A percentile compares a stretch with the other conserved stretches of the same genome.
phyloP scores from a whole-genome alignment of 2,888 invertebrate genomes.

The Achlya flavicornis region DNA sequence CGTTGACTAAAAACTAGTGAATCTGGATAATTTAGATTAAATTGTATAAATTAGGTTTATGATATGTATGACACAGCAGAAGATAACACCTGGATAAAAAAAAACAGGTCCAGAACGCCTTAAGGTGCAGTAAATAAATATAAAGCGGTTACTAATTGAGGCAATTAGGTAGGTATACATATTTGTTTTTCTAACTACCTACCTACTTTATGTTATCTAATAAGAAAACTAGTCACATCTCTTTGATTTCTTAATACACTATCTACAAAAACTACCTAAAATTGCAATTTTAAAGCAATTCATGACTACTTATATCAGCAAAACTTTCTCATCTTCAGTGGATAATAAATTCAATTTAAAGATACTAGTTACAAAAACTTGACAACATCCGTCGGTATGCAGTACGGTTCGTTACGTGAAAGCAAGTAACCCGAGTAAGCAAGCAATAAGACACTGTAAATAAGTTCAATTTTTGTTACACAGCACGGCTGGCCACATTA shows the following conservation, averaged over 20 bases:
- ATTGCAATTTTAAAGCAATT: background rate
- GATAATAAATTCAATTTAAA: background rate
- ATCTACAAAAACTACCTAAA: conserved; percentile 2
- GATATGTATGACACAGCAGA: background rate
- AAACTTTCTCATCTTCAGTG: background rate
- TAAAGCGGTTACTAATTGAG: background rate
- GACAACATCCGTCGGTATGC: conserved; percentile 14
- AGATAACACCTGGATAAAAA: no score
- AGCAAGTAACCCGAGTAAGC: conserved; percentile 37
- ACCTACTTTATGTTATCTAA: background rate
- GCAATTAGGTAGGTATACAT: background rate
- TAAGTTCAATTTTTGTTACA: conserved; percentile 61
- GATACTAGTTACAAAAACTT: background rate
- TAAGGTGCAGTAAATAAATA: background rate
- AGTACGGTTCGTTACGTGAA: conserved; percentile 45
- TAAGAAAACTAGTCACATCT: background rate
- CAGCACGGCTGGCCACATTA: conserved; percentile 38
- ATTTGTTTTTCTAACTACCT: background rate
- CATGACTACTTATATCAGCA: background rate
- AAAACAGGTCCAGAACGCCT: background rate
- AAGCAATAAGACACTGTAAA: conserved; percentile 52
- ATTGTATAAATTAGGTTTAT: background rate
- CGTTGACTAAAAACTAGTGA: no score
- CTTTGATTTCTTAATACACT: background rate
- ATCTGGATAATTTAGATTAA: background rate